phyloP scores from a whole-genome alignment of 2,888 invertebrate genomes.

The Pyrrhosoma nymphula region DNA sequence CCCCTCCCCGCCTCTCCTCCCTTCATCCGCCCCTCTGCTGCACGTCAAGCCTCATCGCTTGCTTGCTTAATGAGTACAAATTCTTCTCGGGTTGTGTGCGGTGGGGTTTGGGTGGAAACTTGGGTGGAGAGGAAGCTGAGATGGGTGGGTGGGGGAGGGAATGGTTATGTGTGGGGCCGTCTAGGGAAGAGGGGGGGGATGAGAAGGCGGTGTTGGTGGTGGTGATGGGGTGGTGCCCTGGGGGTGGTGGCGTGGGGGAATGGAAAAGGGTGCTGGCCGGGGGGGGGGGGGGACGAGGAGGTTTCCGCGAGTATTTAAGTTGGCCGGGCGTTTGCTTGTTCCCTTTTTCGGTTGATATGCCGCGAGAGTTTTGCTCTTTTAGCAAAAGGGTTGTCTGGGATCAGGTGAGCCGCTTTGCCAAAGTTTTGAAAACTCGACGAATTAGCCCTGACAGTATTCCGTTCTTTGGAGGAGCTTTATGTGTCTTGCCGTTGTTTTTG shows the following conservation, averaged over 20 bases:
- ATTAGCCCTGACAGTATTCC: constrained; percentile 54
- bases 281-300: background rate
- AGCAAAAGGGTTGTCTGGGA: constrained; percentile 57
- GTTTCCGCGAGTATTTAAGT: constrained; percentile 25
- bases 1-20: background rate
- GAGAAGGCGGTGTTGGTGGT: background rate
- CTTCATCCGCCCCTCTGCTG: background rate
- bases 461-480: constrained; percentile 63
- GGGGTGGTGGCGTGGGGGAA: background rate
- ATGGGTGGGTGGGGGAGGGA: background rate
- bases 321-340: constrained; percentile 11
- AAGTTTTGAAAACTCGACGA: constrained; percentile 65
- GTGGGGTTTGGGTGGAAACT: constrained; percentile 10
- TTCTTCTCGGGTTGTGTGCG: constrained; percentile 38
- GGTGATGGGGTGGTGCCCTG: too few species aligned
- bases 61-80: constrained; percentile 66
- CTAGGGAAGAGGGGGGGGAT: too few species aligned
- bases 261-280: background rate
- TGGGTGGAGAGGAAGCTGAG: background rate
- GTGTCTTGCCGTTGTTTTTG: constrained; percentile 58
- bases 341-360: constrained; percentile 41
- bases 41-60: constrained; percentile 57
- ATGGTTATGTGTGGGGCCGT: background rate
- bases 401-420: constrained; percentile 59
- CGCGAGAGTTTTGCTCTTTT: constrained; percentile 29